phyloP scores from a whole-genome alignment of 2,113 vertebrate genomes.

The Apistogramma diplotaenia region DNA sequence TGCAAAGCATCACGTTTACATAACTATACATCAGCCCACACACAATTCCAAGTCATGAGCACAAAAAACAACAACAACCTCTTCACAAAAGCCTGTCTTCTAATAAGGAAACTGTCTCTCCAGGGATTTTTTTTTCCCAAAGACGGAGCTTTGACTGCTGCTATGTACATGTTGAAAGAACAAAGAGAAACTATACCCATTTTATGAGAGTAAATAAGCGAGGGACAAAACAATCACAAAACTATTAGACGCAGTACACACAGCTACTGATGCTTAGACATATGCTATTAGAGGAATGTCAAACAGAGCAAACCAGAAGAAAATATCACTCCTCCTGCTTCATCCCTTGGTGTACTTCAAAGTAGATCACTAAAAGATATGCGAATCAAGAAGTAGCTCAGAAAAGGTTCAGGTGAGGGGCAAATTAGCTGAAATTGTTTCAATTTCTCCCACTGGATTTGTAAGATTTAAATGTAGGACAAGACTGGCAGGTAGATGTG shows the following conservation, averaged over 20 bases:
- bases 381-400: constrained; percentile 47
- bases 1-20: neutral
- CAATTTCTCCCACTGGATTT: constrained; percentile 56
- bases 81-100: constrained; percentile 7
- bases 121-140: constrained; percentile 10
- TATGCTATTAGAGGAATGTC: constrained; percentile 56
- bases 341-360: constrained; percentile 48
- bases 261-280: constrained; percentile 20
- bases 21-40: neutral
- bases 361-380: constrained; percentile 56
- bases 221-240: constrained; percentile 32
- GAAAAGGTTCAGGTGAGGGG: constrained; percentile 56
- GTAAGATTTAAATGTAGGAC: constrained; percentile 59
- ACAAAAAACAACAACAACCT: neutral
- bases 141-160: constrained; percentile 1
- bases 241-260: constrained; percentile 10
- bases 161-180: neutral
- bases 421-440: constrained; percentile 65
- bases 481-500: constrained; percentile 44
- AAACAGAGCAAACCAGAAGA: constrained; percentile 44
- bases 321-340: constrained; percentile 41
- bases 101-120: constrained; percentile 29
- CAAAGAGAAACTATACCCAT: constrained; percentile 12
- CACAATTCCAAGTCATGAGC: neutral
- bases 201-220: constrained; percentile 39